Percentiles rank a stretch among this genome's conserved stretches.
Conservation (phyloP, 2,888 invertebrate species). For the Drosophila ezoana region DNA sequence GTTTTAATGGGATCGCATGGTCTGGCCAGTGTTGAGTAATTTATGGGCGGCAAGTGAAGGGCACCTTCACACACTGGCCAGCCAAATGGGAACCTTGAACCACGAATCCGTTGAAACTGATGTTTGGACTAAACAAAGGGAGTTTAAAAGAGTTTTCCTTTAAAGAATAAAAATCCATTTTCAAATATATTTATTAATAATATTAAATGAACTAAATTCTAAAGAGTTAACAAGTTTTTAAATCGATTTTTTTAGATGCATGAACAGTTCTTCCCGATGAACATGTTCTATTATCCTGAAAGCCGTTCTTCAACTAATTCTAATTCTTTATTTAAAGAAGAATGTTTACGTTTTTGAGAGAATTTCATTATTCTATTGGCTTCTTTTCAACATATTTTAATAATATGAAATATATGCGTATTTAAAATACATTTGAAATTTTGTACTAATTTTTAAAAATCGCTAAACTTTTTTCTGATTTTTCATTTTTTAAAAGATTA, state of each 20-base stretch:
- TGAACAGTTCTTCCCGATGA: too few relatives aligned
- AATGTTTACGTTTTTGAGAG: not conserved
- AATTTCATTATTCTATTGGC: not conserved
- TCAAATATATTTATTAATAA: not conserved
- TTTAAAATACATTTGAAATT: not conserved
- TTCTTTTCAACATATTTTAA: not conserved
- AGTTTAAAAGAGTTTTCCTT: not conserved
- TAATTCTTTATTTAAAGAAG: too few relatives aligned
- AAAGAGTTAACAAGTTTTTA: too few relatives aligned
- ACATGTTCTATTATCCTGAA: too few relatives aligned
- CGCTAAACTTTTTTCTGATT: not conserved
- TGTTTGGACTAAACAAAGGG: not conserved
- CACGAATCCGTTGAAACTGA: not conserved
- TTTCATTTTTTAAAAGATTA: not conserved
- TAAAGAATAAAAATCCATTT: not conserved
- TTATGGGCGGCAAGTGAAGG: conserved; percentile 53
- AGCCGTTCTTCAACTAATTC: too few relatives aligned
- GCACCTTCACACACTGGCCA: conserved; percentile 40
- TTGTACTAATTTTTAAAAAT: not conserved
- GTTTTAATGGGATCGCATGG: conserved; percentile 62
- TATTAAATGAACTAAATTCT: not conserved
- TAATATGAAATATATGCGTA: not conserved
- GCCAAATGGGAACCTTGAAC: conserved; percentile 46
- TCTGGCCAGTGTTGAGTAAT: conserved; percentile 58
- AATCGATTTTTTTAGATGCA: too few relatives aligned